Percentiles rank a stretch among this genome's conserved stretches.
phyloP scores from a whole-genome alignment of 1,140 invertebrate genomes.

The Scaptomyza montana region DNA sequence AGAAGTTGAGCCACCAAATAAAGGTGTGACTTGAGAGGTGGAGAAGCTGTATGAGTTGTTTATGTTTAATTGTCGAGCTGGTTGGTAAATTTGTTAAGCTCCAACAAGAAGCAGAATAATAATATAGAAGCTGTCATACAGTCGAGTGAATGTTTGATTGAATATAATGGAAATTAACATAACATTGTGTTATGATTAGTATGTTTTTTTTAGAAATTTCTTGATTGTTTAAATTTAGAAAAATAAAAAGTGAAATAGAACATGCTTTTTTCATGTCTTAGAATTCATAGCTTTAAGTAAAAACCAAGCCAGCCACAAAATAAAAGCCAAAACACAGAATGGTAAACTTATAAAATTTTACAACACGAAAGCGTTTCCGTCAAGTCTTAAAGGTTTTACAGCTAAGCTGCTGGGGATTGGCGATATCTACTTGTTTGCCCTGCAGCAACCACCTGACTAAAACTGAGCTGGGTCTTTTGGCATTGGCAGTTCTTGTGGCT shows the following conservation, averaged over 20 bases:
- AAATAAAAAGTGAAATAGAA: too few relatives aligned
- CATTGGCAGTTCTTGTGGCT: constrained; percentile 66
- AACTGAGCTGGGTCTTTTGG: background rate
- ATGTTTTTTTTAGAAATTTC: too few relatives aligned
- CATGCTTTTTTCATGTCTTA: too few relatives aligned
- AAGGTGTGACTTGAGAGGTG: constrained; percentile 40
- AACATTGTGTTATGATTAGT: background rate
- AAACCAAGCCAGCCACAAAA: constrained; percentile 39
- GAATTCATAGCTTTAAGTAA: background rate
- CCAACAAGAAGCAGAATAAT: background rate
- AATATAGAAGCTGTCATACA: too few relatives aligned
- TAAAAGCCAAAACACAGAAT: constrained; percentile 59
- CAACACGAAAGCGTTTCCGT: constrained; percentile 64
- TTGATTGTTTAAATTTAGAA: too few relatives aligned
- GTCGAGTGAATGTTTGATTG: background rate
- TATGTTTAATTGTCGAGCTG: constrained; percentile 66
- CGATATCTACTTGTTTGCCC: constrained; percentile 15
- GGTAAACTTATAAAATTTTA: constrained; percentile 79
- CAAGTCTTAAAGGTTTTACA: constrained; percentile 79
- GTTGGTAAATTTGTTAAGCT: constrained; percentile 33
- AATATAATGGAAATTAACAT: constrained; percentile 9
- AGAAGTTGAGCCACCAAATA: constrained; percentile 19
- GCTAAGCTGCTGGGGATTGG: constrained; percentile 63
- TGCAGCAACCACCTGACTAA: constrained; percentile 27
- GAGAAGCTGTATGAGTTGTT: constrained; percentile 42